Conservation (phyloP, 92 coral and sea anemone species). For the Siderastrea radians region DNA sequence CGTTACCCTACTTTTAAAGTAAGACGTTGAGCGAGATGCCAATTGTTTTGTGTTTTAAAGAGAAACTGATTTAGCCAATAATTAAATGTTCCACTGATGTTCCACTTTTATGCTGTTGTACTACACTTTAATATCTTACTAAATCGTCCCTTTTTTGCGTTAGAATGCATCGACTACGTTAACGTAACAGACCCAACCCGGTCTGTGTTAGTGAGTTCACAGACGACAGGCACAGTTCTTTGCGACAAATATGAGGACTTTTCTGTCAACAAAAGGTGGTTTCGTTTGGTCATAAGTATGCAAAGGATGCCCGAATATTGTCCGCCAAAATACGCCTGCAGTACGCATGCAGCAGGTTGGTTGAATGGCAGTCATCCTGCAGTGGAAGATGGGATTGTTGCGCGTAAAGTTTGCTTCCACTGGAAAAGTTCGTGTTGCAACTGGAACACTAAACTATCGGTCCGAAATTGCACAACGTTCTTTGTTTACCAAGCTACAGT, state of each 20-base stretch:
- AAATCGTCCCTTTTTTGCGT: neutral
- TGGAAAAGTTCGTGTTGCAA: constrained; percentile 23
- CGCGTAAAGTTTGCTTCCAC: constrained; percentile 32
- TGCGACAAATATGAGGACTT: neutral
- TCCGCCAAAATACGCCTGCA: neutral
- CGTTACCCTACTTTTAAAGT: too few relatives aligned
- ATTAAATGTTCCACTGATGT: too few relatives aligned
- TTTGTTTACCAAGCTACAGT: constrained; percentile 27
- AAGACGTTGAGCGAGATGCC: too few relatives aligned
- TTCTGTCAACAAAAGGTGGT: neutral
- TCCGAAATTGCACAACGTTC: constrained; percentile 24
- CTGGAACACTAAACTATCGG: neutral
- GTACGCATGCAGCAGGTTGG: constrained; percentile 54
- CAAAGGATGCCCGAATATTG: neutral
- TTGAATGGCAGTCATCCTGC: constrained; percentile 37
- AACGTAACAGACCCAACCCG: constrained; percentile 6
- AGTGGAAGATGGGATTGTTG: constrained; percentile 36
- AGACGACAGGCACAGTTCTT: neutral
- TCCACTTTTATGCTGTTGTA: too few relatives aligned
- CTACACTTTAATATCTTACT: neutral
- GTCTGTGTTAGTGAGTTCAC: neutral
- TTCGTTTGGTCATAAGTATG: neutral
- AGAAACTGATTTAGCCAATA: too few relatives aligned
- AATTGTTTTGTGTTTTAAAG: too few relatives aligned
- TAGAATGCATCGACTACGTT: constrained; percentile 6